Evolutionary conservation across 2,113 vertebrate genomes (phyloP), one percentile per base, ranked within the genome.

Genomic region (Alces alces): DNA sequence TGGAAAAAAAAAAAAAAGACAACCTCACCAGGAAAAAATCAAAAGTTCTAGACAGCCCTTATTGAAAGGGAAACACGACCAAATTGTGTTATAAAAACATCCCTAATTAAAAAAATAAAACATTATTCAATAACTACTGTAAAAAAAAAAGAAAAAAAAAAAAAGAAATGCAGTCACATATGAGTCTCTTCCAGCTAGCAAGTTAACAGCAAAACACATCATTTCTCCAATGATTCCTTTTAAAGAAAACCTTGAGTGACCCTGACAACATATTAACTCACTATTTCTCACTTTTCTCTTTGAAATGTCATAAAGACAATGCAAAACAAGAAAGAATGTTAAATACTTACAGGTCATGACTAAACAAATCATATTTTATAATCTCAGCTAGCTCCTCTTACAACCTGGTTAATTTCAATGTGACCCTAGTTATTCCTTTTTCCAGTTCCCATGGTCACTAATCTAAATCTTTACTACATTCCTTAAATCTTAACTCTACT

Each of bases 301-400:
- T 6, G 66, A 95, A 94, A 82, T 80, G 50, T 86, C 85, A 86
- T n/a, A 82, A 93, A 94, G 86, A 36, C 52, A 92, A 89, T 39
- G 33, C 52, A 89, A 90, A 82, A 64, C 57, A 92, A 92, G 61
- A 97, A 73, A 58, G 4, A 78, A 7, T 21, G 6, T 73, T 86
- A 91, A 88, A 86, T 19, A 95, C 57, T 89, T 85, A 55, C 13
- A 5, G 2, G 55, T 82, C 60, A 82, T 64, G 11, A 89, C 55
- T 86, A 78, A 43, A 89, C 45, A 92, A 96, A 93, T 33, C n/a
- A 73, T 39, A 82, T 70, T 82, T 93, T 86, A 70, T 50, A 93
- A 70, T 52, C 27, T 95, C 70, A 97, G 64, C 30, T 43, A 91
- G 54, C 87, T 95, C 70, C n/a, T 78, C 36, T 50, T 30, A 84